Evolutionary conservation across 2,888 invertebrate genomes (phyloP), one percentile per base, ranked within the genome.

Genomic region (Abrostola triplasia): DNA sequence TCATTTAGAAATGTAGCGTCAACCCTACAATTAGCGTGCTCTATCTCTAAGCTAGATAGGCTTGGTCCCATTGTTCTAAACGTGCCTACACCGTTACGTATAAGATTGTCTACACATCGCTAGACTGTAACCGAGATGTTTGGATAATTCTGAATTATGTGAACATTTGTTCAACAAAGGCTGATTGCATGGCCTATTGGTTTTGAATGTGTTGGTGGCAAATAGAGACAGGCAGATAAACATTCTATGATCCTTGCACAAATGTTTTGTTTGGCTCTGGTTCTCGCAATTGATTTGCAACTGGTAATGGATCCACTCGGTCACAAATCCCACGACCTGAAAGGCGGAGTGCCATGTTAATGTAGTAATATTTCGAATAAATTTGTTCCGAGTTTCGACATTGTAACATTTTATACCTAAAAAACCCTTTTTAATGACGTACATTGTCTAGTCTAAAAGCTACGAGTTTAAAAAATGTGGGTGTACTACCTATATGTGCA

Each of bases 1-100:
- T 8, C 48, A 48, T 5, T 35, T 5, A 35, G 7, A 48, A 36
- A 47, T 24, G 2, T 11, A 6, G 5, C 48, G 64, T 0, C 79
- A 80, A 10, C 80, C 82, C 73, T 84, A 77, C 59, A 79, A 76
- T 79, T 79, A 78, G 66, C 79, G 79, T 78, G 78, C 77, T 61
- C 72, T 80, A 82, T 81, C 84, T 76, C 56, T 57, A 62, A 55
- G 60, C 59, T 49, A 74, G 77, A 81, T 82, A 83, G 85, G 85
- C 83, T 81, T 79, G 85, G 77, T 78, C 65, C 80, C 72, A 84
- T 85, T 85, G 84, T 85, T 84, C 73, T 73, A 54, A 75, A 68
- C 73, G 81, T 79, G 70, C 76, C 73, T 79, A 77, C 72, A 77
- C 35, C 59, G 73, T 67, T 71, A 67, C 67, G 54, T 66, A 60